A percentile compares a stretch with the other conserved stretches of the same genome.
phyloP scores from a whole-genome alignment of 2,113 vertebrate species.

The Brachirus orientalis region DNA sequence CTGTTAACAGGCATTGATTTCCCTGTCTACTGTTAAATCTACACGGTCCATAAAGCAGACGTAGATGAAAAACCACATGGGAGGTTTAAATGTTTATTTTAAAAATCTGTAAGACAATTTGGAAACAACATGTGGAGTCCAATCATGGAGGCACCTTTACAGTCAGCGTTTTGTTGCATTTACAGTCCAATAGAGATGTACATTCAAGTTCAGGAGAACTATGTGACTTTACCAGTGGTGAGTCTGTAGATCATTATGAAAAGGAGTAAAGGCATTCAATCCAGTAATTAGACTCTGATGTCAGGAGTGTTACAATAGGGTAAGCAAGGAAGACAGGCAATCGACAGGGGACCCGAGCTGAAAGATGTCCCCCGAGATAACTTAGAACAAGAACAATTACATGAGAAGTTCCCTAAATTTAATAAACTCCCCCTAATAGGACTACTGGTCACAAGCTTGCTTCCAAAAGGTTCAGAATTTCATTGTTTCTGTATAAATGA shows the following conservation, averaged over 20 bases:
- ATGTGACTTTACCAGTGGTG: not conserved
- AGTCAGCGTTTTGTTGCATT: conserved; percentile 4
- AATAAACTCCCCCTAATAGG: too few species aligned
- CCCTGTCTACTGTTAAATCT: conserved; percentile 15
- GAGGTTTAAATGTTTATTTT: conserved; percentile 32
- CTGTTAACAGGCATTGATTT: conserved; percentile 53
- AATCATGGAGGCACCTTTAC: not conserved
- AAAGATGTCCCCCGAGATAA: too few species aligned
- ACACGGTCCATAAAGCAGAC: conserved; percentile 37
- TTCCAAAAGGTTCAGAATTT: too few species aligned
- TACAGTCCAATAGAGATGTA: not conserved
- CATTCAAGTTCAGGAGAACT: conserved; percentile 7
- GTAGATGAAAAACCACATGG: conserved; percentile 34
- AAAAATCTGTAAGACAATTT: conserved; percentile 28
- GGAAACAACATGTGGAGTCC: conserved; percentile 5
- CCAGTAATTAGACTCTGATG: conserved; percentile 4
- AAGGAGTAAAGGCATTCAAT: not conserved
- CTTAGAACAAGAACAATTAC: too few species aligned
- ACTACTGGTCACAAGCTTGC: too few species aligned
- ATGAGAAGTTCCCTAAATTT: too few species aligned
- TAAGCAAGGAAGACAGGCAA: too few species aligned
- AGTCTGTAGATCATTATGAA: not conserved
- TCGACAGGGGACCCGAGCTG: too few species aligned
- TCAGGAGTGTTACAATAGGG: too few species aligned
- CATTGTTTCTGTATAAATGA: too few species aligned